Evolutionary conservation across 2,113 vertebrate species (phyloP).

Genomic region (Pelvicachromis taeniatus): DNA sequence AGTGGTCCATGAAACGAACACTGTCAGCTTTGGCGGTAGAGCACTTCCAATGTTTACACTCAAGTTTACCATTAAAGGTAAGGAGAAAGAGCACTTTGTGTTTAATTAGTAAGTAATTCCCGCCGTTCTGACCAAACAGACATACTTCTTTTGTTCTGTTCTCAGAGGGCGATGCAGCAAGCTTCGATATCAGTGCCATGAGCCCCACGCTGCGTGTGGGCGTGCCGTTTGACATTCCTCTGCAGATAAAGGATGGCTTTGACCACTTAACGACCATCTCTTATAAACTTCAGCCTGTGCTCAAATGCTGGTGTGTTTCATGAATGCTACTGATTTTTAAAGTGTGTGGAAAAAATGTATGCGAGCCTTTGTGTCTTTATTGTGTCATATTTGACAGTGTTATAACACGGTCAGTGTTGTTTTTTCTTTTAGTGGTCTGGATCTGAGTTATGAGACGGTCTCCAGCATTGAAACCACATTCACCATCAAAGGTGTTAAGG

Average conservation of each 20-base stretch:
- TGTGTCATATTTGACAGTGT: background rate
- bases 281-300: slow-evolving; percentile 66
- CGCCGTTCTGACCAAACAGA: background rate
- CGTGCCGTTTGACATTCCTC: slow-evolving; percentile 80
- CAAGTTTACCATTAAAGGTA: slow-evolving; percentile 85
- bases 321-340: background rate
- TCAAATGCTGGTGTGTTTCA: slow-evolving; percentile 71
- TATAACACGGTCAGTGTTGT: background rate
- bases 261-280: slow-evolving; percentile 71
- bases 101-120: background rate
- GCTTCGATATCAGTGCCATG: slow-evolving; percentile 69
- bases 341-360: background rate
- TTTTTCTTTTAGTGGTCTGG: slow-evolving; percentile 73
- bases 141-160: background rate
- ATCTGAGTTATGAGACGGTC: slow-evolving; percentile 70
- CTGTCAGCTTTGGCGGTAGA: slow-evolving; percentile 73
- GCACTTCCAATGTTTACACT: slow-evolving; percentile 79
- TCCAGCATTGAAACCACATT: slow-evolving; percentile 59
- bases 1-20: slow-evolving; percentile 76
- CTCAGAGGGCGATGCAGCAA: slow-evolving; percentile 80
- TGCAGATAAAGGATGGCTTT: slow-evolving; percentile 83
- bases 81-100: background rate
- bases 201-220: slow-evolving; percentile 77
- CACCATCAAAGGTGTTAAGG: slow-evolving; percentile 78
- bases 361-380: rapidly evolving